Evolutionary conservation across 2,888 invertebrate species (phyloP).

Genomic region (Tubulanus polymorphus): DNA sequence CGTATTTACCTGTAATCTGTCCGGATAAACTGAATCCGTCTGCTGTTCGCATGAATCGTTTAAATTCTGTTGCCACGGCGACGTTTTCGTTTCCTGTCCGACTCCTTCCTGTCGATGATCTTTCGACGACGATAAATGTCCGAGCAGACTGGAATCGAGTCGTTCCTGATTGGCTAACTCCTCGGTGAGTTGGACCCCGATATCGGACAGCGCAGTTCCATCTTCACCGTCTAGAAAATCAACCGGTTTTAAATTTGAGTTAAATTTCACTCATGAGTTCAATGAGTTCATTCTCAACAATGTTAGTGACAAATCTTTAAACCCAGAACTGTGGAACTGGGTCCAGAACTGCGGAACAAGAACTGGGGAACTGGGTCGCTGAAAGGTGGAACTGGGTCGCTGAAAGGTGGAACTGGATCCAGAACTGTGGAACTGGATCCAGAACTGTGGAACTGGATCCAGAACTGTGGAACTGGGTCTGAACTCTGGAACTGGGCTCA

Average conservation of each 20-base stretch:
- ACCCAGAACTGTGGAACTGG: too few species aligned
- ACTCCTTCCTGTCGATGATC: conserved; percentile 23
- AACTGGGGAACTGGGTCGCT: too few species aligned
- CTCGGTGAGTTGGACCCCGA: conserved; percentile 13
- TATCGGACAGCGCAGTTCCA: conserved; percentile 20
- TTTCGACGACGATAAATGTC: conserved; percentile 20
- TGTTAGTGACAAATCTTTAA: too few species aligned
- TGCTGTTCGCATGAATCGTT: conserved; percentile 12
- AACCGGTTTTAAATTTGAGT: neutral
- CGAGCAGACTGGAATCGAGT: conserved; percentile 21
- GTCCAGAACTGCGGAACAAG: too few species aligned
- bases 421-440: too few species aligned
- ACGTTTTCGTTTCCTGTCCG: conserved; percentile 17
- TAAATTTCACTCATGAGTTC: too few species aligned
- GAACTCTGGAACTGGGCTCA: too few species aligned
- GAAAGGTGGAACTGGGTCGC: too few species aligned
- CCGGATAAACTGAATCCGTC: conserved; percentile 22
- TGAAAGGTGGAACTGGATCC: too few species aligned
- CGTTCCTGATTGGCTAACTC: conserved; percentile 22
- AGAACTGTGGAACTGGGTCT: too few species aligned
- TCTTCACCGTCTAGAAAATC: conserved; percentile 7
- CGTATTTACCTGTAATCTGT: conserved; percentile 27
- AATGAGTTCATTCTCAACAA: too few species aligned
- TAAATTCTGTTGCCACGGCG: neutral
- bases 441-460: too few species aligned